Evolutionary conservation across 2,888 invertebrate species (phyloP).

Genomic region (Apotomis turbidana): DNA sequence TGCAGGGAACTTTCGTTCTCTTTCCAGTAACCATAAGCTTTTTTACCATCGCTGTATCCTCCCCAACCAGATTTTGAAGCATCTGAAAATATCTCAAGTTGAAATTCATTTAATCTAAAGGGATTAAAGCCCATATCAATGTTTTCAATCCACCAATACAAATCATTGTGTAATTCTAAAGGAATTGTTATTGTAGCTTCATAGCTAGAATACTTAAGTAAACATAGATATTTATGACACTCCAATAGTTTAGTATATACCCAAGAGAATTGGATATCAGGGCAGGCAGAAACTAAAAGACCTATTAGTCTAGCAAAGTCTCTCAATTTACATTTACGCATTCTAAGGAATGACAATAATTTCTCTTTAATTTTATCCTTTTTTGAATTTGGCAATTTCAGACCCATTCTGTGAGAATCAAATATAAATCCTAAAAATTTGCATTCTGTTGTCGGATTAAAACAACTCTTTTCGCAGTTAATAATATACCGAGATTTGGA

Average conservation of each 20-base stretch:
- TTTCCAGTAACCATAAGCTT: slow-evolving; percentile 14
- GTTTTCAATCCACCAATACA: slow-evolving; percentile 4
- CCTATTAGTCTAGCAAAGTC: slow-evolving; percentile 25
- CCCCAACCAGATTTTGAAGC: too few species aligned
- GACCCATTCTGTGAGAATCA: slow-evolving; percentile 5
- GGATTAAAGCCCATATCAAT: too few species aligned
- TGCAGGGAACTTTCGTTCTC: slow-evolving; percentile 4
- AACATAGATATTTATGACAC: slow-evolving; percentile 15
- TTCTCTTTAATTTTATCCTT: neutral
- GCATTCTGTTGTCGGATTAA: slow-evolving; percentile 28
- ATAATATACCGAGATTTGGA: slow-evolving; percentile 18
- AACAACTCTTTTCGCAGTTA: slow-evolving; percentile 4
- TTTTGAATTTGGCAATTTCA: slow-evolving; percentile 21
- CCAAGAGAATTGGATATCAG: slow-evolving; percentile 14
- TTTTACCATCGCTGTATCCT: too few species aligned
- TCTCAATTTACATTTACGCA: slow-evolving; percentile 16
- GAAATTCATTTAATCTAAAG: too few species aligned
- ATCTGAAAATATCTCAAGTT: too few species aligned
- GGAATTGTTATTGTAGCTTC: neutral
- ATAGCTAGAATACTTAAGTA: slow-evolving; percentile 6
- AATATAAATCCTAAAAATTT: slow-evolving; percentile 42
- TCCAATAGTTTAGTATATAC: slow-evolving; percentile 34
- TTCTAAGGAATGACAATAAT: neutral
- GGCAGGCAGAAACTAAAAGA: slow-evolving; percentile 22
- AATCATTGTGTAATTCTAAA: neutral